Evolutionary conservation across 2,888 invertebrate species (phyloP).

Genomic region (Amphipoea lucens): DNA sequence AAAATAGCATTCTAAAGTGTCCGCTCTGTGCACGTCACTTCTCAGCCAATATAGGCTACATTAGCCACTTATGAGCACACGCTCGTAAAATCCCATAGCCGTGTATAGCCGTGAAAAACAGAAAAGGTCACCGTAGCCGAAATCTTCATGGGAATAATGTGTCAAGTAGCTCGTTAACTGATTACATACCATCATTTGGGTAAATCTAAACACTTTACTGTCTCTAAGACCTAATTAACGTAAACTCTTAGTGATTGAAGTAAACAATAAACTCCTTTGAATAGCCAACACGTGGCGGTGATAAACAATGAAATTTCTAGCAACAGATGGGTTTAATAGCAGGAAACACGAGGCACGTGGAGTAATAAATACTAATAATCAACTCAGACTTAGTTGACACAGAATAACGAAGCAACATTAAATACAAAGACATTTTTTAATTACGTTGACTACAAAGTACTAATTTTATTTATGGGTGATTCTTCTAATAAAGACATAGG

Average conservation of each 20-base stretch:
- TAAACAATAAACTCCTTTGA: constrained; percentile 41
- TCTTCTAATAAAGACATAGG: not conserved
- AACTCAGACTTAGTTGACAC: constrained; percentile 23
- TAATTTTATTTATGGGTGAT: constrained; percentile 1
- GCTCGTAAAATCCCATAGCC: not conserved
- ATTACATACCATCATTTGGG: not conserved
- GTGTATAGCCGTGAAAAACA: not conserved
- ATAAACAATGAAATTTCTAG: constrained; percentile 53
- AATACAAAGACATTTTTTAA: constrained; percentile 36
- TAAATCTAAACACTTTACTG: not conserved
- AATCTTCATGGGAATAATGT: not conserved
- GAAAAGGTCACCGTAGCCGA: not conserved
- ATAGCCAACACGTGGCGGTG: constrained; percentile 37
- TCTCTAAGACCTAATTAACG: constrained; percentile 5
- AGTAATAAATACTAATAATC: constrained; percentile 59
- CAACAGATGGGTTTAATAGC: constrained; percentile 43
- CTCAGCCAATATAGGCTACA: not conserved
- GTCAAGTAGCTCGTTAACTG: not conserved
- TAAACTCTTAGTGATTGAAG: constrained; percentile 16
- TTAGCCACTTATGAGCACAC: not conserved
- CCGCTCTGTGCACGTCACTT: not conserved
- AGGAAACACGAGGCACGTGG: constrained; percentile 60
- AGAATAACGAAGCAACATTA: constrained; percentile 32
- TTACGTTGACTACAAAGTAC: constrained; percentile 21
- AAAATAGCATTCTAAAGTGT: not conserved